These are phyloP conservation scores for Caranx ignobilis DNA, from an alignment of 2,113 vertebrate genomes.

Conservation along the genomic window DNA sequence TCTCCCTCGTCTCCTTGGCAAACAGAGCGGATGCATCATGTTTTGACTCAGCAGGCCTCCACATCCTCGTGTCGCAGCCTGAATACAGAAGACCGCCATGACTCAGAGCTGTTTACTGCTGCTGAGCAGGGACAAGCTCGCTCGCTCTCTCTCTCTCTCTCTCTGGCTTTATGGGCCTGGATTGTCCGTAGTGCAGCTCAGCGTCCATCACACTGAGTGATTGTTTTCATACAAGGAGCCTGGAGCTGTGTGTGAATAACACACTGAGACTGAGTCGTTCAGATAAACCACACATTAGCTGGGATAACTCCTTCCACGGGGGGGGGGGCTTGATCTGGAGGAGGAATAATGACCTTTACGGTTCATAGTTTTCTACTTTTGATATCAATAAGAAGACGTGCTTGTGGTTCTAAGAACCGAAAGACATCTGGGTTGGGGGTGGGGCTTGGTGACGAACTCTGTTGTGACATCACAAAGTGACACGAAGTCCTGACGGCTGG, in stretches of 20 bases:
- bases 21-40: background rate
- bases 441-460: too few relatives aligned
- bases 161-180: background rate
- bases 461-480: too few relatives aligned
- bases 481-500: too few relatives aligned
- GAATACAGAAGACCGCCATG: conserved; percentile 5
- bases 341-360: background rate
- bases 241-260: conserved; percentile 37
- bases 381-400: too few relatives aligned
- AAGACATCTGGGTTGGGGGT: too few relatives aligned
- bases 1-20: background rate
- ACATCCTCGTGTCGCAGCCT: conserved; percentile 18
- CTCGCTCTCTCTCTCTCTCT: background rate
- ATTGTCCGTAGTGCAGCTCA: conserved; percentile 13
- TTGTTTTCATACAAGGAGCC: conserved; percentile 15
- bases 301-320: background rate
- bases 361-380: too few relatives aligned
- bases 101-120: conserved; percentile 35
- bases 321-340: background rate
- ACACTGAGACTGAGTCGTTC: conserved; percentile 7
- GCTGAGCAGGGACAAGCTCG: background rate
- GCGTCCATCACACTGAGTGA: conserved; percentile 28
- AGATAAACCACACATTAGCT: background rate
- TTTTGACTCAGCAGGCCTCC: conserved; percentile 22
- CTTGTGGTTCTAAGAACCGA: too few relatives aligned